These are phyloP conservation scores for Sarcophaga rosellei DNA, from an alignment of 2,888 invertebrate genomes.

Conservation along the genomic window DNA sequence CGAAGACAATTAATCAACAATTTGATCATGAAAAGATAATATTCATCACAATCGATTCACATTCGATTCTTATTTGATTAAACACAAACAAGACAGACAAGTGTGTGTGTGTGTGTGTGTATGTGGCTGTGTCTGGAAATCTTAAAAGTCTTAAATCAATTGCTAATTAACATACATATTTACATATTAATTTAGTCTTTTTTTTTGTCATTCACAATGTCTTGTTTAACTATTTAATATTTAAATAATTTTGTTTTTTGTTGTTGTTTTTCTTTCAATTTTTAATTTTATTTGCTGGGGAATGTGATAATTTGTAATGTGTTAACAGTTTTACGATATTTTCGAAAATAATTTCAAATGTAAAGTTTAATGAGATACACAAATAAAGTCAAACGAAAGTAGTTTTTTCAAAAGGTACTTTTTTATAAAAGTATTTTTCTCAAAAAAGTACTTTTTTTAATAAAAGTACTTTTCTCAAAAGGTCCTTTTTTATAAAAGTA, in stretches of 20 bases:
- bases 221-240: not conserved
- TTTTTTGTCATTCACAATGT: not conserved
- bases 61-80: not conserved
- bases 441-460: no score
- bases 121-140: no score
- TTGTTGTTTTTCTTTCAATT: not conserved
- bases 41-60: no score
- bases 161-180: constrained; percentile 40
- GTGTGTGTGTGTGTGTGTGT: no score
- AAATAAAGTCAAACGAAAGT: not conserved
- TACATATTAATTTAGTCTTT: not conserved
- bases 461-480: no score
- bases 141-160: constrained; percentile 10
- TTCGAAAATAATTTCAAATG: not conserved
- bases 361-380: not conserved
- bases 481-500: no score
- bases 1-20: constrained; percentile 54
- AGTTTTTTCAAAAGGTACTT: not conserved
- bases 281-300: not conserved
- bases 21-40: constrained; percentile 25
- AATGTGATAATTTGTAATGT: not conserved
- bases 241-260: constrained; percentile 3
- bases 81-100: not conserved
- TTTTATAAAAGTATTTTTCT: not conserved
- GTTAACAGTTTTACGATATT: not conserved